Base-by-base conservation (phyloP, 1,140 invertebrate species). In the Meloidogyne floridensis region DNA sequence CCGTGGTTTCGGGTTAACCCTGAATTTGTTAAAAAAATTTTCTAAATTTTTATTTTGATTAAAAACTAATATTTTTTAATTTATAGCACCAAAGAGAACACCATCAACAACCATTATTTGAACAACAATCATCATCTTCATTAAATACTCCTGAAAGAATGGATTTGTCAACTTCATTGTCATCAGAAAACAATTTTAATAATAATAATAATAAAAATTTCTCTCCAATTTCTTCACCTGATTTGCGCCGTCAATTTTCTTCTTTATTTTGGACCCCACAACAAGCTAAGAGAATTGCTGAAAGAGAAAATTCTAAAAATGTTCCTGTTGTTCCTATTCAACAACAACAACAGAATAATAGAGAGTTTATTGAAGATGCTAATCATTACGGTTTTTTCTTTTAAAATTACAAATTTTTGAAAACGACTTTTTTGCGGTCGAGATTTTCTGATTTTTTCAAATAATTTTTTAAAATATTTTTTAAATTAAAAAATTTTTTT, bases 211-310 rank as follows among this genome's bases (percentile, higher is more conserved):
- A 1, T 7, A 18, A 65, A 15, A 59, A 59, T 65, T 65, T 65
- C n/a, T 43, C 77, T 11, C 18, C 20, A 9, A 20, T 53, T 11
- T 51, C 43, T 51, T 79, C 77, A 8, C 77, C 77, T 7, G 77
- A 79, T 71, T 72, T 79, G 20, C 20, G 65, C 6, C 56, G 77
- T 13, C 65, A 79, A 18, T 79, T 79, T 47, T 9, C 54, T 53
- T 79, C 77, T 6, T 18, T 79, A 13, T 79, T 79, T 47, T 79
- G 77, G 77, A 79, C 77, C 0, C 77, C 77, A 2, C 77, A 79
- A 79, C 77, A 79, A 10, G 77, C 77, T 9, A 69, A 72, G 15
- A 69, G 77, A 72, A 79, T 79, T 43, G 20, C 77, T 9, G 77
- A 79, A 47, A 20, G 77, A 18, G 77, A 79, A 72, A 32, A 77